Conservation (phyloP, 2,113 vertebrate genomes). For the Strix aluco region DNA sequence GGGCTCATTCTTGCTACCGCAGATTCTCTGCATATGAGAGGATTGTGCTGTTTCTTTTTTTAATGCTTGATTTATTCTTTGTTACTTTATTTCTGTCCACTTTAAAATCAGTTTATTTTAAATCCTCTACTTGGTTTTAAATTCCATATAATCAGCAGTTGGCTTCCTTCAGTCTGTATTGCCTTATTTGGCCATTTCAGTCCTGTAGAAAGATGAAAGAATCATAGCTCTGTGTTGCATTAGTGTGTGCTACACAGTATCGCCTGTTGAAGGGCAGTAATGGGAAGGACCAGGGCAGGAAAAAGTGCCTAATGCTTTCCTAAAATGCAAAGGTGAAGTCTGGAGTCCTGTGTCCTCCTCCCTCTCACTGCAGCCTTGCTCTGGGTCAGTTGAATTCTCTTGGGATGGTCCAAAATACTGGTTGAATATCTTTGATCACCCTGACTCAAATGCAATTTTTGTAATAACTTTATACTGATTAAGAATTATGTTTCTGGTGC, state of each 20-base stretch:
- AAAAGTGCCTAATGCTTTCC: background rate
- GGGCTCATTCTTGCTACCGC: background rate
- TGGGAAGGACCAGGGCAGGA: background rate
- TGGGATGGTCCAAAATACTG: background rate
- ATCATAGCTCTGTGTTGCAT: background rate
- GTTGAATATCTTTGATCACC: background rate
- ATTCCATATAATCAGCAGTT: background rate
- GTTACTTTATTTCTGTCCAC: slow-evolving; percentile 1
- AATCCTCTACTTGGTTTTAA: slow-evolving; percentile 1
- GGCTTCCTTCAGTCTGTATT: background rate
- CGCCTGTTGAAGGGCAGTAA: background rate
- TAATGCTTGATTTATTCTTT: slow-evolving; percentile 35
- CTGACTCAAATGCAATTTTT: background rate
- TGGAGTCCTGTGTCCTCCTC: background rate
- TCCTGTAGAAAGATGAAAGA: background rate
- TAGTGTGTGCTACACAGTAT: background rate
- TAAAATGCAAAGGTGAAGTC: background rate
- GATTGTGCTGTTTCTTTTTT: background rate
- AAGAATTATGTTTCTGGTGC: background rate
- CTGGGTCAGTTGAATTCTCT: background rate
- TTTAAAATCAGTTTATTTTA: slow-evolving; percentile 32
- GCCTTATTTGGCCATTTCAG: slow-evolving; percentile 27
- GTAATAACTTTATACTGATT: background rate
- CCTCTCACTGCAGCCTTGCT: background rate
- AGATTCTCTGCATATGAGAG: background rate